Evolutionary conservation across 2,113 vertebrate species (phyloP).

Genomic region (Oncorhynchus mykiss): DNA sequence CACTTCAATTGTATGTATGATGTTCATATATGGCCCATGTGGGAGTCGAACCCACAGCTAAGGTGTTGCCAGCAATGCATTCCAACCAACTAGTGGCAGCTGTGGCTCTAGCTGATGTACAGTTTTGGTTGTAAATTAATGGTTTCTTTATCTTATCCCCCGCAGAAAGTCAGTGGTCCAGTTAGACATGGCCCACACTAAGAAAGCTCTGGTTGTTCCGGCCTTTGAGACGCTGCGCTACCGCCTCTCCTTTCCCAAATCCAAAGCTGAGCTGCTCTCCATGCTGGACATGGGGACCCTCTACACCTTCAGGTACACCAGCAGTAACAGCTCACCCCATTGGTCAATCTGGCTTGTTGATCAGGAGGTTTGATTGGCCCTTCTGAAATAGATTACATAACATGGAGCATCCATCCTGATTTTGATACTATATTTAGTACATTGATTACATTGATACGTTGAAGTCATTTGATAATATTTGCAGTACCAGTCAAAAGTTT

Average conservation of each 20-base stretch:
- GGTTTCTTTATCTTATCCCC: not conserved
- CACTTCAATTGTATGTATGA: too few species aligned
- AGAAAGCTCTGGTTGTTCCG: slow-evolving; percentile 92
- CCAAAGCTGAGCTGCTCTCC: slow-evolving; percentile 93
- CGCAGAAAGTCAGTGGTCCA: slow-evolving; percentile 84
- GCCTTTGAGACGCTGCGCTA: slow-evolving; percentile 94
- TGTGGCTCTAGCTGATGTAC: not conserved
- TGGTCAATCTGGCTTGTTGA: not conserved
- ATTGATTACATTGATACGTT: too few species aligned
- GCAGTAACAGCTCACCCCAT: not conserved
- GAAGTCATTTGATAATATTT: too few species aligned
- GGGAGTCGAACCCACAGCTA: too few species aligned
- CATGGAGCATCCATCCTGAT: too few species aligned
- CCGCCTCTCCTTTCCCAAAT: slow-evolving; percentile 89
- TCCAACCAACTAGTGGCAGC: too few species aligned
- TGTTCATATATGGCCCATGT: too few species aligned
- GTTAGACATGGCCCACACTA: slow-evolving; percentile 80
- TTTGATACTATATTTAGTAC: not conserved
- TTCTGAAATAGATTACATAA: too few species aligned
- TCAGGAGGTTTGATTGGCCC: too few species aligned
- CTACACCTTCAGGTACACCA: slow-evolving; percentile 89
- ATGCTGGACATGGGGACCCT: slow-evolving; percentile 93
- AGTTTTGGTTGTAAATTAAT: not conserved
- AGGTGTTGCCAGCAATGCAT: too few species aligned
- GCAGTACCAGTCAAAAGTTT: too few species aligned